These are phyloP conservation scores for Strix occidentalis DNA, from an alignment of 2,797 vertebrate genomes.

Conservation along the genomic window DNA sequence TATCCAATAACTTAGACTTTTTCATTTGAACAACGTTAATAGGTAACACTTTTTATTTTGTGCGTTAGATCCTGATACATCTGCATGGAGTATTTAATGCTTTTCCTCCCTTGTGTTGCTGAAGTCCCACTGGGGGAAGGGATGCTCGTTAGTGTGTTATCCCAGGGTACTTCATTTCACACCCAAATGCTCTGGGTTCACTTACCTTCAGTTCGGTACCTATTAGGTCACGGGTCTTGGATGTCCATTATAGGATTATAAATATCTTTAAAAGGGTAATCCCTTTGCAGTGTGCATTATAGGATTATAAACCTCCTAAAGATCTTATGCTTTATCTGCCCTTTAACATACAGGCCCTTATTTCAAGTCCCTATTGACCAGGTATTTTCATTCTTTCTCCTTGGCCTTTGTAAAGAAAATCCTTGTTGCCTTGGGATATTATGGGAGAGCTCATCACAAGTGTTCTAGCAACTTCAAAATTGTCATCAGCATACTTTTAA, in stretches of 20 bases:
- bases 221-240: slow-evolving; percentile 54
- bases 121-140: not conserved
- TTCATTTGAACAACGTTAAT: slow-evolving; percentile 20
- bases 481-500: slow-evolving; percentile 6
- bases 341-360: slow-evolving; percentile 63
- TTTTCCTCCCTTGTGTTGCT: not conserved
- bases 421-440: slow-evolving; percentile 20
- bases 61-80: not conserved
- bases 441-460: not conserved
- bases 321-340: slow-evolving; percentile 55
- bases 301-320: slow-evolving; percentile 62
- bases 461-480: not conserved
- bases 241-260: slow-evolving; percentile 68
- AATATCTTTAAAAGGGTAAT: slow-evolving; percentile 69
- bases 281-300: slow-evolving; percentile 57
- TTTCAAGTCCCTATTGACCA: slow-evolving; percentile 57
- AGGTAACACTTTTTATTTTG: slow-evolving; percentile 6
- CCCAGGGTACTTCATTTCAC: slow-evolving; percentile 42
- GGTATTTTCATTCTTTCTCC: slow-evolving; percentile 50
- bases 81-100: slow-evolving; percentile 12
- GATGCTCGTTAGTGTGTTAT: slow-evolving; percentile 41
- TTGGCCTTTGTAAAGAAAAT: slow-evolving; percentile 56
- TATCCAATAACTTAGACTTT: slow-evolving; percentile 31
- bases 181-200: slow-evolving; percentile 1
- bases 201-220: not conserved